Evolutionary conservation across 2,113 vertebrate species (phyloP), one percentile per base, ranked within the genome.

Genomic region (Pycnonotus jocosus): DNA sequence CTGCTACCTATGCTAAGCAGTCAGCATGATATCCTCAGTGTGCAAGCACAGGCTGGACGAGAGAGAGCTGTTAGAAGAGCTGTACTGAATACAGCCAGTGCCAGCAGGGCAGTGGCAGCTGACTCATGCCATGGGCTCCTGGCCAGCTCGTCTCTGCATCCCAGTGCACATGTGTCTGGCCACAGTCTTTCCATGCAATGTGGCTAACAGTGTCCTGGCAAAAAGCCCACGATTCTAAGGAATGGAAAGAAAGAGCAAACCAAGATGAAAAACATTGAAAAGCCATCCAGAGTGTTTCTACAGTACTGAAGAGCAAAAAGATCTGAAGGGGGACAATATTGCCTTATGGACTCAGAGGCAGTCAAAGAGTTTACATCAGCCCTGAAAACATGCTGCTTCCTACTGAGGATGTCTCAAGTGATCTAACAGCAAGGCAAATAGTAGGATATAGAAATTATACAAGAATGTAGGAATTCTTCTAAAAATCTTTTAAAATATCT

Each of bases 61-160:
- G 51, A 28, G 11, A 1, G 64, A 27, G 48, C 62, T 24, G 15
- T 18, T 56, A 22, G 80, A 68, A 53, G 42, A 88, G 57, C 60
- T 71, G 48, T 25, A 11, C 37, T n/a, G 65, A 58, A 12, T 7
- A 12, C 31, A 84, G 57, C 15, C 48, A 57, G 47, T 48, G 89
- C 15, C 57, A 35, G 42, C 17, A 68, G 44, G 73, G 60, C 56
- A 48, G 84, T 0, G 1, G 66, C 40, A 60, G 81, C 90, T 94
- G 96, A 70, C 51, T 86, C 76, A 58, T 0, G 4, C 51, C 1
- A 0, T 0, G 7, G 81, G 81, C 91, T 76, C 40, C 28, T 1
- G 2, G 58, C 81, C 74, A 88, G 37, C 71, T 81, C 0, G 0
- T 64, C 64, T 71, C 82, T 42, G 42, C 47, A 56, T 82, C 70